Conservation (phyloP, 2,888 invertebrate genomes). For the Griposia aprilina region DNA sequence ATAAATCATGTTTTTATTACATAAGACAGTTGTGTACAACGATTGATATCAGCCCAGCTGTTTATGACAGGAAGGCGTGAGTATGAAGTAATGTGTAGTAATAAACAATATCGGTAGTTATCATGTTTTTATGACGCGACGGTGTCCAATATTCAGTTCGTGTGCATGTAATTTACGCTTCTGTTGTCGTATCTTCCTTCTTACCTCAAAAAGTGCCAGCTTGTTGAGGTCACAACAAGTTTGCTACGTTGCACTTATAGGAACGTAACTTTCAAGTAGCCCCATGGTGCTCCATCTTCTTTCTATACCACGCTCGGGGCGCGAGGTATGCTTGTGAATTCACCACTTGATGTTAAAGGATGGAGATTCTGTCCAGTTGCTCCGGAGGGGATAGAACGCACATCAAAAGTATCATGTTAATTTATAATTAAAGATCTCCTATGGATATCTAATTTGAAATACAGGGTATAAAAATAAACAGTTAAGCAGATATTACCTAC, state of each 20-base stretch:
- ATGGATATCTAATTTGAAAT: background rate
- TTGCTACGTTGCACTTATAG: background rate
- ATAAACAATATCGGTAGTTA: conserved; percentile 51
- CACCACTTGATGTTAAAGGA: background rate
- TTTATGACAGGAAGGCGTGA: conserved; percentile 58
- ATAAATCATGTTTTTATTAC: conserved; percentile 43
- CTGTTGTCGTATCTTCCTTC: background rate
- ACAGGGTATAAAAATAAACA: background rate
- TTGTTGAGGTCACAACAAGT: background rate
- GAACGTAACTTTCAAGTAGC: conserved; percentile 13
- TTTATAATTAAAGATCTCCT: background rate
- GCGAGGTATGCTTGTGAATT: background rate
- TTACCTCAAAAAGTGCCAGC: background rate
- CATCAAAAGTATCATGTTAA: background rate
- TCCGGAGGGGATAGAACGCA: background rate
- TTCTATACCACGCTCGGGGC: background rate
- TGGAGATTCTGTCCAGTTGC: too few species aligned
- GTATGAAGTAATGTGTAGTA: conserved; percentile 54
- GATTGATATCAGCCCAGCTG: conserved; percentile 60
- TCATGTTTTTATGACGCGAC: conserved; percentile 42
- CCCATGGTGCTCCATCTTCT: conserved; percentile 7
- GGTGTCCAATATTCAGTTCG: conserved; percentile 41
- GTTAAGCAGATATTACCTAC: background rate
- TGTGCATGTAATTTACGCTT: background rate
- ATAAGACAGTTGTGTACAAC: conserved; percentile 48